Evolutionary conservation across 2,797 vertebrate genomes (phyloP), one percentile per base, ranked within the genome.

Genomic region (Philypnodon macrostomus): DNA sequence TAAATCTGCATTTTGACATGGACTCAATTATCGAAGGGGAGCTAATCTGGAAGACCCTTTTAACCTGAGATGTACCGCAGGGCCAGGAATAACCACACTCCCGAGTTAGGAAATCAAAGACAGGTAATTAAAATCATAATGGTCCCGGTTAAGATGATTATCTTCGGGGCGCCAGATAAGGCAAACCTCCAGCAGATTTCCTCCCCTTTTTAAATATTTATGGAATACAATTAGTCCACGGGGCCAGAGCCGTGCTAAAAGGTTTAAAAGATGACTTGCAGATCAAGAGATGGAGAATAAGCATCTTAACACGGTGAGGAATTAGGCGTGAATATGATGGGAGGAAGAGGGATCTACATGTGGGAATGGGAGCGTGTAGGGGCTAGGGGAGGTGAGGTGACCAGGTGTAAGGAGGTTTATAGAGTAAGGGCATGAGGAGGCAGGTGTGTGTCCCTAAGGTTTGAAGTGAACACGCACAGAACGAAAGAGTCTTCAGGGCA

Each of bases 71-170:
- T 69, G 60, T 68, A 58, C 78, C 50, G 36, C 53, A 2, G 70
- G 78, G 60, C 72, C 58, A 45, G 64, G 73, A 81, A 87, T 79
- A 86, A 83, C 79, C 79, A 55, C 23, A 33, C 61, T 72, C 51
- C 70, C 4, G 32, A 79, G 62, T 75, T 79, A 63, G 63, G 41
- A 72, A 89, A 87, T 87, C 78, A 87, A 85, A 89, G 86, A 65
- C 55, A 71, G 69, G 68, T 86, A 84, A 87, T 87, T 89, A 85
- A 87, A 86, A 86, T 81, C 72, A 80, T 86, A 87, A 88, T 86
- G 77, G 84, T 75, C 63, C 47, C 61, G 71, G 83, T 82, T 87
- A 85, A 87, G 85, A 88, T 88, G 84, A 86, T 87, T 82, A 87
- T 88, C 81, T 24, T 53, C 58, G 14, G 64, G 66, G 58, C 70